These are phyloP conservation scores for Belgica antarctica DNA, from an alignment of 2,888 invertebrate species.

Conservation along the genomic window DNA sequence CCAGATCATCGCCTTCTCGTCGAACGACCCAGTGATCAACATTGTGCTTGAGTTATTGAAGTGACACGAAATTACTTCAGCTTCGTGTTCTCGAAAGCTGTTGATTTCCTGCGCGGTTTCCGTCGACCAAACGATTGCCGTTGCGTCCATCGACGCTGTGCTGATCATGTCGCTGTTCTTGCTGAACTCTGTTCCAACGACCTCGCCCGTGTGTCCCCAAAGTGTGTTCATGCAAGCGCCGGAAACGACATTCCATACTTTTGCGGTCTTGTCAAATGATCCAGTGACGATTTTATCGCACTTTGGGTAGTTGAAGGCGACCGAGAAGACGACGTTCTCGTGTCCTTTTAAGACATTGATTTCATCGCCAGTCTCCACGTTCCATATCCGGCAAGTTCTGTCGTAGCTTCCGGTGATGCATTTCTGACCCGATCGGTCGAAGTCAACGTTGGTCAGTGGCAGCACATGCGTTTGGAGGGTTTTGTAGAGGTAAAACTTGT, in stretches of 20 bases:
- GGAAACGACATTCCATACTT: conserved; percentile 68
- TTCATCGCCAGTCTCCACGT: conserved; percentile 68
- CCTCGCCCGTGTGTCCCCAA: conserved; percentile 73
- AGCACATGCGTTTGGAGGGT: conserved; percentile 66
- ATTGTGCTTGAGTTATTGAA: conserved; percentile 69
- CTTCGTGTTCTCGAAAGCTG: conserved; percentile 66
- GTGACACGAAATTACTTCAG: conserved; percentile 71
- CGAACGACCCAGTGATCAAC: conserved; percentile 77
- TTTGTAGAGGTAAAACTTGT: conserved; percentile 66
- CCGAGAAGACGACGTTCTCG: conserved; percentile 76
- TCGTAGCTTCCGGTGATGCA: conserved; percentile 82
- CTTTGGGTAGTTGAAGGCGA: conserved; percentile 71
- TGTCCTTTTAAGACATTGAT: conserved; percentile 62
- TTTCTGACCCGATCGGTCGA: conserved; percentile 67
- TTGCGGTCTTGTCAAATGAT: conserved; percentile 77
- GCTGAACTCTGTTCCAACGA: conserved; percentile 69
- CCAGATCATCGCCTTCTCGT: conserved; percentile 73
- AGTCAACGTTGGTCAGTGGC: conserved; percentile 70
- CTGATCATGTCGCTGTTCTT: conserved; percentile 65
- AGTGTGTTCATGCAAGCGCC: conserved; percentile 68
- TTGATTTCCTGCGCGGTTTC: conserved; percentile 65
- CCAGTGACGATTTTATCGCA: conserved; percentile 73
- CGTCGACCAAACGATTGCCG: conserved; percentile 69
- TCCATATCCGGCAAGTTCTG: conserved; percentile 78
- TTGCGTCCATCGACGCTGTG: conserved; percentile 75